A percentile compares a stretch with the other conserved stretches of the same genome.
Conservation (phyloP, 1,140 invertebrate genomes). For the Forficula auricularia region DNA sequence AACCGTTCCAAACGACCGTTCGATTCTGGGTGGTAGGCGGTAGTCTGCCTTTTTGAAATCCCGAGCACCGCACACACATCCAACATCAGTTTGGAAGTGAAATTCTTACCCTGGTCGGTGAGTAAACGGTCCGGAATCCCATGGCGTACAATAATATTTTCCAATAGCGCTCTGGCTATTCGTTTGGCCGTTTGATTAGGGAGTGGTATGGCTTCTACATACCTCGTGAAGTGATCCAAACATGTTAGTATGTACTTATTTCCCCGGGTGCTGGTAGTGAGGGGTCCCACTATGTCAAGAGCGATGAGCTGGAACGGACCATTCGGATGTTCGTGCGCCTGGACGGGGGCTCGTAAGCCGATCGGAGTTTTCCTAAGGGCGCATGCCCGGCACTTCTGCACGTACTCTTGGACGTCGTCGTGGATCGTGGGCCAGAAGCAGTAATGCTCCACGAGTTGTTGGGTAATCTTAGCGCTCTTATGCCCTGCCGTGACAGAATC, state of each 20-base stretch:
- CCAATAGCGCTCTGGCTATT: constrained; percentile 15
- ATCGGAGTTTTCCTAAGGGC: constrained; percentile 9
- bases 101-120: constrained; percentile 20
- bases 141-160: constrained; percentile 17
- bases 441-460: too few species aligned
- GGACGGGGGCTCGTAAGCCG: too few species aligned
- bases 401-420: too few species aligned
- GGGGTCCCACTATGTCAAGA: constrained; percentile 20
- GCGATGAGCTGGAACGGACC: constrained; percentile 9
- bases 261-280: constrained; percentile 12
- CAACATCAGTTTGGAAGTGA: constrained; percentile 15
- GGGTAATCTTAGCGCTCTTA: too few species aligned
- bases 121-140: constrained; percentile 19
- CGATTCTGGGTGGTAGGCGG: constrained; percentile 16
- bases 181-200: constrained; percentile 15
- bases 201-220: constrained; percentile 11
- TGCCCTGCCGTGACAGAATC: too few species aligned
- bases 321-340: constrained; percentile 1
- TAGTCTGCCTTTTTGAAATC: constrained; percentile 17
- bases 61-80: constrained; percentile 15
- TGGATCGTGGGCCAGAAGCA: too few species aligned
- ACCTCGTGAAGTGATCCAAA: constrained; percentile 21
- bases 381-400: too few species aligned
- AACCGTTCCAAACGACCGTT: too few species aligned
- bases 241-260: constrained; percentile 20